Base-by-base conservation (phyloP, 2,888 invertebrate genomes). In the Limnephilus auricula region DNA sequence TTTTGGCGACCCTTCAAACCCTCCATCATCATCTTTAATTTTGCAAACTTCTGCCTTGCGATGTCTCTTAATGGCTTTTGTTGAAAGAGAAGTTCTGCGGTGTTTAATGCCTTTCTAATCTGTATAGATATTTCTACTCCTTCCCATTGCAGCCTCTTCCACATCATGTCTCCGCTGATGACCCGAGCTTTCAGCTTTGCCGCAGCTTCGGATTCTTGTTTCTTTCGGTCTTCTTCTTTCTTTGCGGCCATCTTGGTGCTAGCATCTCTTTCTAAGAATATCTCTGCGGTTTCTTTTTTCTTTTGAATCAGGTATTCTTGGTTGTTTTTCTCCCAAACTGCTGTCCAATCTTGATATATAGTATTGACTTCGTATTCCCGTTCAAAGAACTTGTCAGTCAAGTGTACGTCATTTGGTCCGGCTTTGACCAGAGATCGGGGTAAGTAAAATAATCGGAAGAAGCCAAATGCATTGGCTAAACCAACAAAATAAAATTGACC, bases 401-500 rank as follows among this genome's bases (percentile, higher is more conserved):
- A 94, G 79, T 94, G 94, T 34, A 95, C 93, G 93, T 97, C 96
- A 84, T 94, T 93, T 12, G 94, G 93, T 93, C 95, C 94, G 93
- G 95, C 94, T 40, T 95, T 94, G 94, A 96, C 95, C 94, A 97
- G 96, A 93, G 95, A 95, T 13, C 94, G 94, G 0, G 97, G 97
- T 87, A 96, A 94, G 83, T 96, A 94, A 93, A 97, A 97, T 95
- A 97, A 96, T 93, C 97, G 96, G 89, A 97, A 96, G 2, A 97
- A 96, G 31, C 97, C 97, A 93, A 97, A 97, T 80, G 96, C 96
- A 94, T 98, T 98, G 89, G 97, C 97, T 40, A 98, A 96, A 12
- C 97, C 97, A 0, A 97, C 95, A 82, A 25, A 65, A n/a, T 97
- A 96, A 93, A 97, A 97, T 93, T 96, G 96, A 3, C 96, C 95